A percentile compares a stretch with the other conserved stretches of the same genome.
phyloP scores from a whole-genome alignment of 2,797 vertebrate species.

The Glossophaga mutica region DNA sequence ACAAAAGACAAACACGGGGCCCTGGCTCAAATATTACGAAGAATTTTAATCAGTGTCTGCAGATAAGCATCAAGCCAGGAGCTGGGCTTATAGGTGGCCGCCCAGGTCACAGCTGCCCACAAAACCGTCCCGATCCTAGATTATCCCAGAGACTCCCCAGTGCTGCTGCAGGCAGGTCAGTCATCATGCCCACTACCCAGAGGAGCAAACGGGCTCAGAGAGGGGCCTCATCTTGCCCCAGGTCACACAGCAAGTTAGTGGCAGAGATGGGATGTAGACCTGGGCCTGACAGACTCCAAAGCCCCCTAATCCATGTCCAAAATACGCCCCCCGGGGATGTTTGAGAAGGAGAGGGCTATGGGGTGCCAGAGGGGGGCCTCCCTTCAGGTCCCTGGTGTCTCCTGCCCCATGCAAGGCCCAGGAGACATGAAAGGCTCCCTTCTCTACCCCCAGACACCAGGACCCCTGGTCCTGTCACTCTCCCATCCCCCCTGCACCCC shows the following conservation, averaged over 20 bases:
- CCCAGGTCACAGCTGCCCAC: background rate
- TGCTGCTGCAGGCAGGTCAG: background rate
- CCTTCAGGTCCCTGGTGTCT: background rate
- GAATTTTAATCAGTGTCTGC: background rate
- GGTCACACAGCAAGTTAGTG: background rate
- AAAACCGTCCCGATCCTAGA: background rate
- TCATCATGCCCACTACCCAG: accelerated
- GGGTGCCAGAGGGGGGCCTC: background rate
- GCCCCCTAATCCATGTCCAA: background rate
- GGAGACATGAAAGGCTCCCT: background rate
- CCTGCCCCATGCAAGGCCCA: background rate
- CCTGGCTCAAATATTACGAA: too few relatives aligned
- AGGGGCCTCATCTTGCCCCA: background rate
- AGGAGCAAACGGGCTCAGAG: background rate
- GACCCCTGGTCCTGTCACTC: background rate
- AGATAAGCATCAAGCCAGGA: background rate
- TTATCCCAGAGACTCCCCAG: background rate
- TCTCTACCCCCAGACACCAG: constrained; percentile 21
- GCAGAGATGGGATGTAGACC: background rate
- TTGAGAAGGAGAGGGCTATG: background rate
- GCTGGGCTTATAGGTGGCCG: accelerated
- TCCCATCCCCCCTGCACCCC: background rate
- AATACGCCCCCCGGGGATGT: accelerated
- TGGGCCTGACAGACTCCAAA: background rate
- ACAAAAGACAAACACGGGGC: background rate